Conservation (phyloP, 2,113 vertebrate genomes). For the Syngnathus scovelli region DNA sequence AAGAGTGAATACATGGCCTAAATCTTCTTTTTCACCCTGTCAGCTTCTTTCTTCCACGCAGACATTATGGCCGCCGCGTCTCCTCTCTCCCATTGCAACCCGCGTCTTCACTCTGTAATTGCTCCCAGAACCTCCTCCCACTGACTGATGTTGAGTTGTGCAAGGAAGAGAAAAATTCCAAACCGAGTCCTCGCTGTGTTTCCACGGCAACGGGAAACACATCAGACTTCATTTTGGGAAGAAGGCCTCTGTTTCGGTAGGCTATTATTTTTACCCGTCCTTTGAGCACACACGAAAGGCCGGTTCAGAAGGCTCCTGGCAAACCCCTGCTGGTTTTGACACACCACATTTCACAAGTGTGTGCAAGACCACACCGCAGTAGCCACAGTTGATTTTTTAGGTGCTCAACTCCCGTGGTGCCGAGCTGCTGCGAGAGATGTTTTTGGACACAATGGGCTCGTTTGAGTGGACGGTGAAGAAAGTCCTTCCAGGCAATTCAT, state of each 20-base stretch:
- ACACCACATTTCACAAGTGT: constrained; percentile 57
- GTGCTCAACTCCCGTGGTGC: constrained; percentile 16
- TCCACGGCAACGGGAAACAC: constrained; percentile 47
- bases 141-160: constrained; percentile 43
- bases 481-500: constrained; percentile 40
- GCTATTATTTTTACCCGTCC: constrained; percentile 24
- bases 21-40: constrained; percentile 23
- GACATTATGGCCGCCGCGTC: constrained; percentile 37
- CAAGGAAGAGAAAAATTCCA: constrained; percentile 43
- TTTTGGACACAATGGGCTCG: constrained; percentile 57
- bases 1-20: constrained; percentile 1
- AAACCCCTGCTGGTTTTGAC: constrained; percentile 40
- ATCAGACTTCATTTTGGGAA: constrained; percentile 40
- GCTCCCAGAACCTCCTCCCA: constrained; percentile 48
- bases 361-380: constrained; percentile 35
- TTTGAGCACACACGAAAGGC: constrained; percentile 7
- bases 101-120: constrained; percentile 53
- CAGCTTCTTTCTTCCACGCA: constrained; percentile 28
- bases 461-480: constrained; percentile 56
- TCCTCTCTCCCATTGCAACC: constrained; percentile 32
- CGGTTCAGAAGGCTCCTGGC: constrained; percentile 26
- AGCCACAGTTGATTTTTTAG: constrained; percentile 28
- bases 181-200: constrained; percentile 21
- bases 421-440: constrained; percentile 34
- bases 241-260: constrained; percentile 12